Evolutionary conservation across 2,888 invertebrate genomes (phyloP), one percentile per base, ranked within the genome.

Genomic region (Rhaphigaster nebulosa): DNA sequence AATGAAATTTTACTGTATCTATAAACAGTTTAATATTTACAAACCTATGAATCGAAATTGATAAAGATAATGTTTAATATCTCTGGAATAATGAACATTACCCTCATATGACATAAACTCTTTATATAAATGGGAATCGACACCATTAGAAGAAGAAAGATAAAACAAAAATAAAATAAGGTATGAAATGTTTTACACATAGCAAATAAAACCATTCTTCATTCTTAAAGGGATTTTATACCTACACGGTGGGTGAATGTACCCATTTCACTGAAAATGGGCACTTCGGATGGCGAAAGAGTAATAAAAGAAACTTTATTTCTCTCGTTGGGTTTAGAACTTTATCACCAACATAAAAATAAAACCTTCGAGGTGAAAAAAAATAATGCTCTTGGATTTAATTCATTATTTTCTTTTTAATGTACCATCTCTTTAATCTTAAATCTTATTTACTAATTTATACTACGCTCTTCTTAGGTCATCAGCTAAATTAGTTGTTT

Each of bases 301-400:
- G 70, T 76, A 76, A 76, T 76, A 76, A 76, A 76, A 76, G 70
- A 76, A 76, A 76, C 70, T 60, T 60, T 60, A 60, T 29, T 76
- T 76, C 70, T 23, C 70, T 38, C 34, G 20, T 3, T 1, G 34
- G 70, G 70, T 76, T 76, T 76, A 34, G 38, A 76, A 76, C 38
- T 76, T 76, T 76, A 76, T 38, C 8, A 20, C 70, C 34, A 15
- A 2, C 20, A 76, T 76, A 76, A 76, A 76, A 34, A 76, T 76
- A 38, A 76, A 76, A 76, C 34, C 15, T 76, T 76, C 38, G 1
- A 20, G 10, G 20, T 23, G 8, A 20, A 23, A 76, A 76, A 70
- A 76, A 70, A 56, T 5, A 54, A 76, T 38, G 29, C 29, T 65
- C 34, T 76, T 76, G 15, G 38, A 76, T 38, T 76, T 76, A 76